Percentiles rank a stretch among this genome's conserved stretches.
Conservation (phyloP, 2,797 vertebrate genomes). For the Pantherophis vulpinus region DNA sequence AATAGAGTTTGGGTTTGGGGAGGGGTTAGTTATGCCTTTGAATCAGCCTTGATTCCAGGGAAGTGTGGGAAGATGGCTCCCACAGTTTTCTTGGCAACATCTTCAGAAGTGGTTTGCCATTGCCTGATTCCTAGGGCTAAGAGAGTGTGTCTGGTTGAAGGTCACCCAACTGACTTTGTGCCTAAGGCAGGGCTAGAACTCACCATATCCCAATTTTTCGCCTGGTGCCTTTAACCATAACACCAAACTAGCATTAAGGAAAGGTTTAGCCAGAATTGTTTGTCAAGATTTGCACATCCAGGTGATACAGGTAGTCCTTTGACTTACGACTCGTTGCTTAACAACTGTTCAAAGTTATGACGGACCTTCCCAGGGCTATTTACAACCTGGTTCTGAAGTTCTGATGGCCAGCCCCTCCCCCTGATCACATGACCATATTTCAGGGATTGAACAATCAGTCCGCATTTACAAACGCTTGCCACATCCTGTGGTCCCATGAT, state of each 20-base stretch:
- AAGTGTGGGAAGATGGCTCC: neutral
- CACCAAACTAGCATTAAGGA: neutral
- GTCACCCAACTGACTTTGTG: neutral
- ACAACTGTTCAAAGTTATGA: neutral
- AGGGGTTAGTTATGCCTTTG: neutral
- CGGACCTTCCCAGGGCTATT: neutral
- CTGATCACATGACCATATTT: neutral
- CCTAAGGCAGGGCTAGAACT: neutral
- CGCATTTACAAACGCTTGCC: neutral
- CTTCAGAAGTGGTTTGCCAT: neutral
- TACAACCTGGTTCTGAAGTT: neutral
- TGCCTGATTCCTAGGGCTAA: neutral
- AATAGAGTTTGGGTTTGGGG: neutral
- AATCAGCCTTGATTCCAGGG: neutral
- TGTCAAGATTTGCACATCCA: neutral
- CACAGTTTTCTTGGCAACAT: neutral
- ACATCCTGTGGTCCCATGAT: neutral
- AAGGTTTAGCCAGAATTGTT: neutral
- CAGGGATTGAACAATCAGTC: neutral
- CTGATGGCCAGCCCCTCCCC: neutral
- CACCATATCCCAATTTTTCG: neutral
- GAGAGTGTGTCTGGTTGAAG: neutral
- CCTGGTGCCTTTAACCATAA: neutral
- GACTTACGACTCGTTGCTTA: neutral
- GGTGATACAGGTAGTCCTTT: neutral